Base-by-base conservation (phyloP, 2,113 vertebrate species). In the Rhynchomys soricoides region DNA sequence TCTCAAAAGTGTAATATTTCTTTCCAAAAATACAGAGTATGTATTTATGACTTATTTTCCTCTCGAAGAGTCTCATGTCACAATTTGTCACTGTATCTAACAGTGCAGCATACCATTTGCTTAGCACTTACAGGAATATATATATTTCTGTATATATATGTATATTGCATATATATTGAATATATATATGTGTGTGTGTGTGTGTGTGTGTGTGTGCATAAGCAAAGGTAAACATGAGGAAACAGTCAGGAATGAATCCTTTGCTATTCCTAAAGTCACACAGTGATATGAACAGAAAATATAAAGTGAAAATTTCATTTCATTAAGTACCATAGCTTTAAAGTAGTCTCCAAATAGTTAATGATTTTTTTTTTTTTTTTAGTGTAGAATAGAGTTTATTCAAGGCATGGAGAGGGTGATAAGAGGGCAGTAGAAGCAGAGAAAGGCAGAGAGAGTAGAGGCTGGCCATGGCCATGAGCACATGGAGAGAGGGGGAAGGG, bases 41-140 rank as follows among this genome's bases (percentile, higher is more conserved):
- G 77, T 77, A 94, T 92, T 90, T 50, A 78, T 45, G 34, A 5
- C 57, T 91, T 88, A 92, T 93, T 97, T 97, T 50, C 48, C 1
- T 34, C 17, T 96, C 24, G 83, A 9, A 57, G 78, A 94, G 37
- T 12, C 26, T 93, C 37, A 31, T 50, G 15, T 83, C 40, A 86
- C 93, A 89, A 86, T 89, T 81, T 77, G 71, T 96, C 73, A 93
- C 48, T 37, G 1, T 93, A n/a, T 73, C 66, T 89, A 24, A 93
- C 40, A 86, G 7, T 74, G 43, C 5, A 87, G 13, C 15, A 82
- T 86, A 73, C n/a, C n/a, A 91, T 92, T 93, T 83, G 22, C n/a
- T 87, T 89, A 75, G 26, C 34, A 74, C 50, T 55, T 87, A 48
- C 37, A 95, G 22, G 75, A 57, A 77, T 15, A 68, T 86, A 78